A percentile compares a stretch with the other conserved stretches of the same genome.
phyloP scores from a whole-genome alignment of 2,888 invertebrate genomes.

The Netelia inedita region DNA sequence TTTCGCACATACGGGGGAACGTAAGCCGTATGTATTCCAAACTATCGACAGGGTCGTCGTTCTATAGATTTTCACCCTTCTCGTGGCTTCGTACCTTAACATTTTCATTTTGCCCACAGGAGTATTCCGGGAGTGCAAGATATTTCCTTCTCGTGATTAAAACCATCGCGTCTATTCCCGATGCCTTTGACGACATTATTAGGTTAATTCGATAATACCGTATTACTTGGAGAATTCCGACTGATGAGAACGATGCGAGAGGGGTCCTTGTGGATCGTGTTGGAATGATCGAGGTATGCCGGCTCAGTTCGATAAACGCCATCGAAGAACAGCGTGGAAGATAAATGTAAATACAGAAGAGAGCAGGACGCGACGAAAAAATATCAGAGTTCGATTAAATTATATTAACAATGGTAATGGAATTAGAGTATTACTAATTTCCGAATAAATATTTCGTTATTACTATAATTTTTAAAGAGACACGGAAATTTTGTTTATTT shows the following conservation, averaged over 20 bases:
- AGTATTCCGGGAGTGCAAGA: conserved; percentile 5
- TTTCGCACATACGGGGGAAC: conserved; percentile 1
- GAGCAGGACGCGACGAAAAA: no score
- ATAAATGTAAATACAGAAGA: no score
- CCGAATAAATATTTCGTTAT: no score
- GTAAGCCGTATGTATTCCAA: conserved; percentile 17
- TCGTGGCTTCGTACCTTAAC: background rate
- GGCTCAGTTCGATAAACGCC: no score
- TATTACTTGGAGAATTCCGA: conserved; percentile 21
- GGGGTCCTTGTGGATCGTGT: conserved; percentile 35
- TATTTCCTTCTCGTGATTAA: conserved; percentile 6
- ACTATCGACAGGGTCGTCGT: background rate
- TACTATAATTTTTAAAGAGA: no score
- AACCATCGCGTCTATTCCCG: background rate
- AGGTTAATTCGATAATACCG: conserved; percentile 60
- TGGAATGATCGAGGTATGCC: conserved; percentile 39
- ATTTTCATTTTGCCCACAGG: background rate
- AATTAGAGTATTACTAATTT: no score
- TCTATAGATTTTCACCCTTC: conserved; percentile 5
- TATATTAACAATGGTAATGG: no score
- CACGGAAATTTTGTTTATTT: no score
- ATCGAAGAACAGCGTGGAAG: no score
- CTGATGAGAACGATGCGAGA: background rate
- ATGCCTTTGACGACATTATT: conserved; percentile 51
- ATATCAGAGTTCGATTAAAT: no score